Percentiles rank a stretch among this genome's conserved stretches.
Evolutionary conservation across 2,888 invertebrate genomes (phyloP).

Genomic region (Aspidiotus destructor): DNA sequence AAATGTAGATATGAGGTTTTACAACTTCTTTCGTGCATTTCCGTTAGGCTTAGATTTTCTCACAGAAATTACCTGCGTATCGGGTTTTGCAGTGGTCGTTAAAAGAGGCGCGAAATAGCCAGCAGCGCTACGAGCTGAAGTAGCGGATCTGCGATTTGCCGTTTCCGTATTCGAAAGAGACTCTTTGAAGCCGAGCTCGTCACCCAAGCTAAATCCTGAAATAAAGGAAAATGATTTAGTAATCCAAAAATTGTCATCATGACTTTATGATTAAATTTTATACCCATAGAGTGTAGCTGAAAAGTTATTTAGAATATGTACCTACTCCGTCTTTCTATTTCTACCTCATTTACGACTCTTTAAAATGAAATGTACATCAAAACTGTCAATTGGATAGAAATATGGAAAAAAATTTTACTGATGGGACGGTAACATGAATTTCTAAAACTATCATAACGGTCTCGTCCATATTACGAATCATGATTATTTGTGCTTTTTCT

Average conservation of each 20-base stretch:
- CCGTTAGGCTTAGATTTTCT: not conserved
- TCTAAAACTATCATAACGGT: too few relatives aligned
- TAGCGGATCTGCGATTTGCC: conserved; percentile 56
- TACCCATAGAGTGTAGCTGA: too few relatives aligned
- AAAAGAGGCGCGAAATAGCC: conserved; percentile 30
- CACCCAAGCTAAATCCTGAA: conserved; percentile 75
- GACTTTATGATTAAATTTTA: not conserved
- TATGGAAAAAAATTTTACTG: too few relatives aligned
- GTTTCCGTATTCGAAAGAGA: conserved; percentile 68
- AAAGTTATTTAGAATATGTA: too few relatives aligned
- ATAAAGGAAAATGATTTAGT: conserved; percentile 36
- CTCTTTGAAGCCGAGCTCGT: conserved; percentile 74
- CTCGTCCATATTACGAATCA: too few relatives aligned
- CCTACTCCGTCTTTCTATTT: too few relatives aligned
- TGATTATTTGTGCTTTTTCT: too few relatives aligned
- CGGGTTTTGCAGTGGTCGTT: conserved; percentile 25
- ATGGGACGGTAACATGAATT: too few relatives aligned
- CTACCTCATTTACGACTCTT: too few relatives aligned
- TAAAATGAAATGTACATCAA: too few relatives aligned
- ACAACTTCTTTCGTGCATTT: not conserved
- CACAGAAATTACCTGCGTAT: not conserved
- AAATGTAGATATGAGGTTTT: not conserved
- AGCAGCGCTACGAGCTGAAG: conserved; percentile 31
- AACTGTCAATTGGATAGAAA: too few relatives aligned
- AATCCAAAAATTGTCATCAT: not conserved